These are phyloP conservation scores for Drosophila recens DNA, from an alignment of 2,888 invertebrate species.

Conservation along the genomic window DNA sequence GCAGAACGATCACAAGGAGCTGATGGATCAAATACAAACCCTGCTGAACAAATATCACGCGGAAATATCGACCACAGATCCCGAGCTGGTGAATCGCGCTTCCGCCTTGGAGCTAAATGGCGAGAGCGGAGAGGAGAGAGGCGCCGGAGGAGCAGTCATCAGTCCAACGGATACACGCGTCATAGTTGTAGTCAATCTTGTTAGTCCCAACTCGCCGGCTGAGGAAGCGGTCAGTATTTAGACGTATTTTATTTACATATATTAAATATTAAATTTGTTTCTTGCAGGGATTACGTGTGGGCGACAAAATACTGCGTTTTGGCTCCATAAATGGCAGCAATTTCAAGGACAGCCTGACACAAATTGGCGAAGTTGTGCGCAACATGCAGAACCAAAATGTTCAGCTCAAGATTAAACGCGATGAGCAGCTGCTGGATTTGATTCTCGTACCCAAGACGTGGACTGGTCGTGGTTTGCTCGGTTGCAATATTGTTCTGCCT, in stretches of 20 bases:
- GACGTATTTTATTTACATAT: neutral
- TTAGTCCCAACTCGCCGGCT: slow-evolving; percentile 93
- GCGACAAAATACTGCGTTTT: slow-evolving; percentile 91
- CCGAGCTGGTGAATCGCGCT: slow-evolving; percentile 67
- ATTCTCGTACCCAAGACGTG: slow-evolving; percentile 90
- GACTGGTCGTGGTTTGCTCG: slow-evolving; percentile 92
- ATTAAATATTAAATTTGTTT: neutral
- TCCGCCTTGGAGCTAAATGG: slow-evolving; percentile 62
- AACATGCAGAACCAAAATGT: slow-evolving; percentile 87
- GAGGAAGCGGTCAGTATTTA: slow-evolving; percentile 89
- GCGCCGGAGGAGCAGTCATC: slow-evolving; percentile 34
- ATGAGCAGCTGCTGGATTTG: slow-evolving; percentile 86
- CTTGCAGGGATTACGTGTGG: slow-evolving; percentile 88
- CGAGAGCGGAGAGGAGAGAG: slow-evolving; percentile 27
- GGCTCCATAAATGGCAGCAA: slow-evolving; percentile 91
- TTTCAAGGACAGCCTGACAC: slow-evolving; percentile 88
- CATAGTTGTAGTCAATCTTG: slow-evolving; percentile 90
- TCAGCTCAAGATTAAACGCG: slow-evolving; percentile 87
- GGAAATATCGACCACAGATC: slow-evolving; percentile 79
- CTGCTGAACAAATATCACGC: slow-evolving; percentile 88
- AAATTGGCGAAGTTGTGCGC: slow-evolving; percentile 90
- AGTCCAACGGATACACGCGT: slow-evolving; percentile 75
- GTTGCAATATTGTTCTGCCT: slow-evolving; percentile 88
- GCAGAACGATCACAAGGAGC: slow-evolving; percentile 93
- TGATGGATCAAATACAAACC: slow-evolving; percentile 93